These are phyloP conservation scores for Nesoenas mayeri DNA, from an alignment of 2,113 vertebrate species.

Conservation along the genomic window DNA sequence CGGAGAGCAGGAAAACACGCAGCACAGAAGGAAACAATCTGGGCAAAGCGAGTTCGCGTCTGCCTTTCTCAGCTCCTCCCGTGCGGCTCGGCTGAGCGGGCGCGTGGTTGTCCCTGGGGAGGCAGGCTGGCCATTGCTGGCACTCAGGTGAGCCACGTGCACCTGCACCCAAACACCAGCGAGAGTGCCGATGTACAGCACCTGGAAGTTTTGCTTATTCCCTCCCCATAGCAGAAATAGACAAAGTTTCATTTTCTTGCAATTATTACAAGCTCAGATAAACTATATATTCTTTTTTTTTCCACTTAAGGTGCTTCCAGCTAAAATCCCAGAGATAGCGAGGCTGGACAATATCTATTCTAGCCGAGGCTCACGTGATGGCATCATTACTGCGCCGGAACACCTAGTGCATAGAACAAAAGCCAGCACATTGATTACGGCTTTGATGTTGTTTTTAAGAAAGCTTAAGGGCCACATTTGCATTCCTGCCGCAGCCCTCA, in stretches of 20 bases:
- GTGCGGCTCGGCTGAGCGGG: neutral
- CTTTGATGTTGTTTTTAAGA: constrained; percentile 47
- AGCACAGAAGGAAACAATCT: neutral
- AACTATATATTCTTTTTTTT: neutral
- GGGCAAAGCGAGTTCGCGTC: neutral
- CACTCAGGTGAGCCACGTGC: neutral
- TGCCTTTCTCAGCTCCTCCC: neutral
- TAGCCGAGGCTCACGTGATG: neutral
- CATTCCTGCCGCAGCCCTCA: constrained; percentile 27
- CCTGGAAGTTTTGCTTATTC: neutral
- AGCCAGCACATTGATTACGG: constrained; percentile 45
- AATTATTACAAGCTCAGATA: neutral
- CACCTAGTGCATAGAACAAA: constrained; percentile 60
- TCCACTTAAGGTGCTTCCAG: neutral
- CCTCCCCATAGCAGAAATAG: neutral
- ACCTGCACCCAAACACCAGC: neutral
- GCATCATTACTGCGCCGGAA: neutral
- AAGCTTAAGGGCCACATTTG: constrained; percentile 42
- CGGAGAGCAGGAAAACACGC: neutral
- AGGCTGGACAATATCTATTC: neutral
- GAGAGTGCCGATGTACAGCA: neutral
- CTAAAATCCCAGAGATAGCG: neutral
- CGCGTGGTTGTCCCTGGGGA: neutral
- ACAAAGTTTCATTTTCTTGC: neutral
- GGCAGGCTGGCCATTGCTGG: neutral